Percentiles rank a stretch among this genome's conserved stretches.
These are phyloP conservation scores for Agonopterix arenella DNA, from an alignment of 2,888 invertebrate species.

Conservation along the genomic window DNA sequence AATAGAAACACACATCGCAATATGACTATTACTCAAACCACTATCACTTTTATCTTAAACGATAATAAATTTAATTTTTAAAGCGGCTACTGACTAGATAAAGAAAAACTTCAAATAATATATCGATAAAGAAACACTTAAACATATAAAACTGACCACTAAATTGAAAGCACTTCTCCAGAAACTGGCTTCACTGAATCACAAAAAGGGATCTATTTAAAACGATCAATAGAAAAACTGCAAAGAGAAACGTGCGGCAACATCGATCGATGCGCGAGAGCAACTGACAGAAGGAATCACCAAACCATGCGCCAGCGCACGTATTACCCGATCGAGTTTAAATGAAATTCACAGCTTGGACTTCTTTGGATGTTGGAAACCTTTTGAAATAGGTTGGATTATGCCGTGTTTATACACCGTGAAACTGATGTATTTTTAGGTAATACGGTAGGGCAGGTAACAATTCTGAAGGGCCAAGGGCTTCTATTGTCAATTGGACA, in stretches of 20 bases:
- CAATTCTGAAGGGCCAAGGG: constrained; percentile 57
- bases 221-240: constrained; percentile 41
- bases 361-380: constrained; percentile 6
- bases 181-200: constrained; percentile 31
- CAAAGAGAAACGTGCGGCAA: constrained; percentile 23
- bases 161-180: constrained; percentile 14
- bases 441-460: constrained; percentile 64
- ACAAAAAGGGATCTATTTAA: constrained; percentile 39
- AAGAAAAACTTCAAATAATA: constrained; percentile 24
- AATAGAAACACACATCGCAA: not conserved
- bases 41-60: constrained; percentile 54
- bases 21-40: constrained; percentile 40
- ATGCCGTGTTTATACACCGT: constrained; percentile 60
- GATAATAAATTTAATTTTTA: constrained; percentile 31
- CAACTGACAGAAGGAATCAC: constrained; percentile 62
- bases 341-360: constrained; percentile 15
- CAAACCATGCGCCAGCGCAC: constrained; percentile 60
- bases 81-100: constrained; percentile 24
- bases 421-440: constrained; percentile 69
- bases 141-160: constrained; percentile 8
- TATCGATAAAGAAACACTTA: not conserved
- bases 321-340: constrained; percentile 37
- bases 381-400: constrained; percentile 21
- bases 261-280: constrained; percentile 59
- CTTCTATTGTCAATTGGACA: constrained; percentile 6